Base-by-base conservation (phyloP, 1,140 invertebrate genomes). In the Zaprionus lachaisei region DNA sequence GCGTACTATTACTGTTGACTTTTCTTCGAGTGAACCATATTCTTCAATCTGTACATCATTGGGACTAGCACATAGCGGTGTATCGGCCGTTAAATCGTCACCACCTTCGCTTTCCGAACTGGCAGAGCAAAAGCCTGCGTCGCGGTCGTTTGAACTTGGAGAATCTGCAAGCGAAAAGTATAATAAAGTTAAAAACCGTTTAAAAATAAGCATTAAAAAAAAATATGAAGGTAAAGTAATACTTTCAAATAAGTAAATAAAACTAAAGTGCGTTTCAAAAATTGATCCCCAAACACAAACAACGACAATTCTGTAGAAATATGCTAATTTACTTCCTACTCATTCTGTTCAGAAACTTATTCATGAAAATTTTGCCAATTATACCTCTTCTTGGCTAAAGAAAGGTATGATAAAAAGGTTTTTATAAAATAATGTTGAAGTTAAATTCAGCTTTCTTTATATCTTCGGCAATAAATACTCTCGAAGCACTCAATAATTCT, bases 101-200 rank as follows among this genome's bases (percentile, higher is more conserved):
- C 94, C 95, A 44, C 87, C 86, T 71, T 93, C 92, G 56, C 84
- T 89, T 68, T 90, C 85, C 2, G 92, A 93, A 60, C 92, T 92
- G 6, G 95, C 95, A 3, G 96, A 96, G 71, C 96, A 96, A 87
- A 96, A 96, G 28, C 95, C 95, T 2, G 95, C 95, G 83, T 96
- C 96, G 65, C 94, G 93, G 69, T 96, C 95, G 54, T 80, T 92
- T 57, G 92, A 93, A 77, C 87, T 91, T 65, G 89, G 92, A 56
- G 85, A 92, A 82, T 92, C 93, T 93, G 68, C 67, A 91, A 92
- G 75, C 26, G 31, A 74, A 57, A 55, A 37, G 72, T 56, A 28
- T 0, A 58, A 55, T 34, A 28, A 11, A 1, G 22, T 34, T 28
- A 56, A 4, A 4, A n/a, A 17, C 5, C 2, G 2, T 28, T 31